Percentiles rank a stretch among this genome's conserved stretches.
phyloP scores from a whole-genome alignment of 2,113 vertebrate genomes.

The Vidua chalybeata region DNA sequence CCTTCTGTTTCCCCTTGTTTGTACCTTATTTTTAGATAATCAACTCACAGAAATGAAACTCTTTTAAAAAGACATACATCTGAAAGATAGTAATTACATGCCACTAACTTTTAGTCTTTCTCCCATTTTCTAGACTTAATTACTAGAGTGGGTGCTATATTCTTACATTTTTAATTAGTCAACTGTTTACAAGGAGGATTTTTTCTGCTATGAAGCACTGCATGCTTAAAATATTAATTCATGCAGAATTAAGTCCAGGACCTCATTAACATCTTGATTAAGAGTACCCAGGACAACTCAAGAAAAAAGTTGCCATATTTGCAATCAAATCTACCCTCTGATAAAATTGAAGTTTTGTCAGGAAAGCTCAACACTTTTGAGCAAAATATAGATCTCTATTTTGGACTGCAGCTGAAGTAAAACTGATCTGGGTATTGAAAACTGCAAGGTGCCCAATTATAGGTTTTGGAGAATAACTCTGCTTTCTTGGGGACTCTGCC shows the following conservation, averaged over 20 bases:
- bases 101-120: not conserved
- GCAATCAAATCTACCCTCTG: not conserved
- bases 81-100: not conserved
- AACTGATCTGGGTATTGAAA: not conserved
- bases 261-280: conserved; percentile 19
- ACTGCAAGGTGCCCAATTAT: not conserved
- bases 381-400: not conserved
- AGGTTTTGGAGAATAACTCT: not conserved
- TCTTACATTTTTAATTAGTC: conserved; percentile 27
- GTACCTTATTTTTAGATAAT: not conserved
- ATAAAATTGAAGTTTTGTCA: not conserved
- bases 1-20: not conserved
- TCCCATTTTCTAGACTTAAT: not conserved
- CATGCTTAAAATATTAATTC: conserved; percentile 1
- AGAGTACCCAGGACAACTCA: not conserved
- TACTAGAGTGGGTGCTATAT: not conserved
- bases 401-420: not conserved
- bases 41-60: not conserved
- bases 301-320: not conserved
- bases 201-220: not conserved
- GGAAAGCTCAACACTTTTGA: not conserved
- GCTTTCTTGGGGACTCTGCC: not conserved
- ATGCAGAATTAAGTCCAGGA: not conserved
- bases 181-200: not conserved
- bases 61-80: not conserved